Evolutionary conservation across 2,797 vertebrate genomes (phyloP).

Genomic region (Clarias pachynema): DNA sequence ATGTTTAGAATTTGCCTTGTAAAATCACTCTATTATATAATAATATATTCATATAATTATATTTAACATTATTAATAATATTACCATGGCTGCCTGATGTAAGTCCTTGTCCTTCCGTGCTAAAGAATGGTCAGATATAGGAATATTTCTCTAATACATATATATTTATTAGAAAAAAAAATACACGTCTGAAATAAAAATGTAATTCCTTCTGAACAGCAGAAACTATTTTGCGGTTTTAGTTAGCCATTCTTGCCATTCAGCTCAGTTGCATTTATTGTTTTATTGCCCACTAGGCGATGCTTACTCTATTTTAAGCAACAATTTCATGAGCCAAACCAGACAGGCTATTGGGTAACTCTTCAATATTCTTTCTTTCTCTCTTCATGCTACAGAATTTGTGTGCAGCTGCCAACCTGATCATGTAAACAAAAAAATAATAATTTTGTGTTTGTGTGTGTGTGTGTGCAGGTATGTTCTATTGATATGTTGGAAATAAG

Average conservation of each 20-base stretch:
- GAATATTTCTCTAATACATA: neutral
- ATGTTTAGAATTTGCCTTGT: neutral
- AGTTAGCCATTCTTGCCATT: neutral
- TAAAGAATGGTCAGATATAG: neutral
- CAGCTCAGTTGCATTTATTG: neutral
- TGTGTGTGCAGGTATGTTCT: neutral
- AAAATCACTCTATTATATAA: neutral
- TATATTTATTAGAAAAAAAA: neutral
- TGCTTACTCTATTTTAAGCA: neutral
- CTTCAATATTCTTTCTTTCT: neutral
- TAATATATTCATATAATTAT: no score
- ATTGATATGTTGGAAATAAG: neutral
- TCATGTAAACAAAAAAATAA: slow-evolving; percentile 40
- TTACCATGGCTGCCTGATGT: neutral
- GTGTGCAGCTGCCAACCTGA: neutral
- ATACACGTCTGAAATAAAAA: neutral
- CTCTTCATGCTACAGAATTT: neutral
- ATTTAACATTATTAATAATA: neutral
- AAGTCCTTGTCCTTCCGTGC: neutral
- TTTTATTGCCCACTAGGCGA: neutral
- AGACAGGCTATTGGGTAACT: neutral
- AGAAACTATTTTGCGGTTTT: neutral
- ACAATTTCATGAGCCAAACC: slow-evolving; percentile 15
- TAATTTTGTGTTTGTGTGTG: slow-evolving; percentile 9
- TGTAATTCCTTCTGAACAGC: neutral